These are phyloP conservation scores for Andrena dorsata DNA, from an alignment of 2,888 invertebrate genomes.

Conservation along the genomic window DNA sequence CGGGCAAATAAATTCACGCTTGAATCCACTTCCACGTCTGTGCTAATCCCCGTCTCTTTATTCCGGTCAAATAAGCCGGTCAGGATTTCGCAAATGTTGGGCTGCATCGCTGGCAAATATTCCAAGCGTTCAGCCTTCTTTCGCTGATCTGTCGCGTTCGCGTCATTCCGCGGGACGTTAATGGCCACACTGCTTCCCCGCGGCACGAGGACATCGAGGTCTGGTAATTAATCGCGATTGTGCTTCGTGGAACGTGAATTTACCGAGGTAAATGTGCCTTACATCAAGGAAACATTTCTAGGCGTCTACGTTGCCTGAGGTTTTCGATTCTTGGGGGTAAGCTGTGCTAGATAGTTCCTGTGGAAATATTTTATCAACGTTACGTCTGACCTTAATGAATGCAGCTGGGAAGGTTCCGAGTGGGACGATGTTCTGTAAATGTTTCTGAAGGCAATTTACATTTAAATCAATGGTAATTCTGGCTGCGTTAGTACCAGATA, in stretches of 20 bases:
- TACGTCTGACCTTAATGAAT: slow-evolving; percentile 18
- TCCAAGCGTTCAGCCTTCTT: background rate
- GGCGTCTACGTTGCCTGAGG: too few species aligned
- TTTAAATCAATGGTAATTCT: background rate
- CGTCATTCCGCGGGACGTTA: background rate
- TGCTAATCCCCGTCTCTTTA: slow-evolving; percentile 61
- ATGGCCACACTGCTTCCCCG: background rate
- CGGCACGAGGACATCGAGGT: background rate
- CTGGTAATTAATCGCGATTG: too few species aligned
- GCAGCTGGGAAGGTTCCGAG: too few species aligned
- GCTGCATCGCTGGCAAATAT: slow-evolving; percentile 13
- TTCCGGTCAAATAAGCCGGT: slow-evolving; percentile 75
- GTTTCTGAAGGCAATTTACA: slow-evolving; percentile 1
- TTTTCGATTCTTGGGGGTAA: too few species aligned
- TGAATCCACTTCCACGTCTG: slow-evolving; percentile 14
- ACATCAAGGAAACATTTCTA: too few species aligned
- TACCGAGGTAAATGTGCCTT: too few species aligned
- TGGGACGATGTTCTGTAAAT: background rate
- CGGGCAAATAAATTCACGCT: slow-evolving; percentile 8
- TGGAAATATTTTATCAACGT: background rate
- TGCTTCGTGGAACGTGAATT: too few species aligned
- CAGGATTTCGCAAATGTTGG: slow-evolving; percentile 29
- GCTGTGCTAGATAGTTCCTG: too few species aligned
- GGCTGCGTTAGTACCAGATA: background rate
- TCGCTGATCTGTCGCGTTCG: background rate